Evolutionary conservation across 2,797 vertebrate species (phyloP).

Genomic region (Scolopax bukidnonensis): DNA sequence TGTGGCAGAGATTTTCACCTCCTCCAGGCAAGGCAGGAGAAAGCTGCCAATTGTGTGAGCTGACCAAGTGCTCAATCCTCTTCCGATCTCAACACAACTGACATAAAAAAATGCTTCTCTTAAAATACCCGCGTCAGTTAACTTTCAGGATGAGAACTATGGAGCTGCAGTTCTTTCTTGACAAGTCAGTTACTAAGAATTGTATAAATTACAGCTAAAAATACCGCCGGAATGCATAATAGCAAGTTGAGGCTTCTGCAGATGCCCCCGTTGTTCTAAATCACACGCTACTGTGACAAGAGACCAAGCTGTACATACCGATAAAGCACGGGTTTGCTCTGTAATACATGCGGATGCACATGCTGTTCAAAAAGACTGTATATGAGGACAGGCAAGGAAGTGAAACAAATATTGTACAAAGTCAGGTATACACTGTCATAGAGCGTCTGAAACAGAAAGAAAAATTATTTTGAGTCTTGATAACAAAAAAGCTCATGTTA

Average conservation of each 20-base stretch:
- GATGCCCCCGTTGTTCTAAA: neutral
- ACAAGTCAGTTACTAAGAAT: neutral
- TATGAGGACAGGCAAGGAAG: constrained; percentile 96
- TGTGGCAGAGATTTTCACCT: neutral
- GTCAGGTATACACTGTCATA: constrained; percentile 99
- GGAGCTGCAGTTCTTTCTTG: neutral
- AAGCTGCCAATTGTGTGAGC: neutral
- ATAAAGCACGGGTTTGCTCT: constrained; percentile 93
- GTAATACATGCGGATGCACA: constrained; percentile 92
- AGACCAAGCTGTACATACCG: constrained; percentile 76
- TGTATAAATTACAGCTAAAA: neutral
- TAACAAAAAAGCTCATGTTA: neutral
- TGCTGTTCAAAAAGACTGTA: constrained; percentile 99
- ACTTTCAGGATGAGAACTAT: neutral
- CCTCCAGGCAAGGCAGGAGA: neutral
- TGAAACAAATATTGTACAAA: constrained; percentile 99
- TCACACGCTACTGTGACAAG: fast-evolving
- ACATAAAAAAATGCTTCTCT: neutral
- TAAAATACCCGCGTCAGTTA: neutral
- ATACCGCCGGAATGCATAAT: neutral
- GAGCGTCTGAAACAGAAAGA: constrained; percentile 85
- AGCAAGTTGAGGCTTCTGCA: neutral
- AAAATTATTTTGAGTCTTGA: neutral
- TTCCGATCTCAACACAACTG: neutral
- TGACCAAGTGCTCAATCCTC: neutral